Evolutionary conservation across 2,888 invertebrate species (phyloP), one percentile per base, ranked within the genome.

Genomic region (Acanthacorydalis orientalis): DNA sequence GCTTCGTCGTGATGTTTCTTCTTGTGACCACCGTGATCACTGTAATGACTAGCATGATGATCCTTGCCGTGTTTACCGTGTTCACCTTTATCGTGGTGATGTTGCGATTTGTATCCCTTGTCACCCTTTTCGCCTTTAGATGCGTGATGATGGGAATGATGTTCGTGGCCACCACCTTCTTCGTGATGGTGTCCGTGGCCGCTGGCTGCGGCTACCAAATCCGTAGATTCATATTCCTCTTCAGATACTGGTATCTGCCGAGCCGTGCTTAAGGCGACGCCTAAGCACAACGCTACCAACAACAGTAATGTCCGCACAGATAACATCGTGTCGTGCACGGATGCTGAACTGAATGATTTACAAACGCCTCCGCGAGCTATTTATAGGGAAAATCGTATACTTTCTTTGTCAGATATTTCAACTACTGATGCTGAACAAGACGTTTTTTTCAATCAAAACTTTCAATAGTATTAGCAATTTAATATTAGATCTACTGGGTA

Each of bases 1-100:
- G 78, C 78, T 60, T 83, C 82, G 55, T 83, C 83, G 61, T 83
- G 82, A 56, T 84, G 81, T 48, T 83, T 78, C 61, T 86, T 85
- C 63, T 87, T 82, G 63, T 85, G 83, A 1, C 83, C 84, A 11
- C 81, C 82, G 57, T 83, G 78, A 57, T 85, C 83, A 50, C 75
- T 77, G 63, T 84, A 80, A 58, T 84, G 80, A 9, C 82, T 82
- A 50, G 77, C 78, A 57, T 85, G 81, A 57, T 84, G 81, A 56
- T 85, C 81, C 58, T 84, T 82, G 31, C 80, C 85, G 58, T 86
- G 79, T 48, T 81, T 72, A 11, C 85, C 84, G 57, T 83, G 81
- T 40, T 83, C 83, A 6, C 79, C 84, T 59, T 85, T 80, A 53
- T 85, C 81, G 67, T 83, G 83, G 57, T 84, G 78, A 59, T 84